A percentile compares a stretch with the other conserved stretches of the same genome.
These are phyloP conservation scores for Rhopalosiphum padi DNA, from an alignment of 1,140 invertebrate genomes.

Conservation along the genomic window DNA sequence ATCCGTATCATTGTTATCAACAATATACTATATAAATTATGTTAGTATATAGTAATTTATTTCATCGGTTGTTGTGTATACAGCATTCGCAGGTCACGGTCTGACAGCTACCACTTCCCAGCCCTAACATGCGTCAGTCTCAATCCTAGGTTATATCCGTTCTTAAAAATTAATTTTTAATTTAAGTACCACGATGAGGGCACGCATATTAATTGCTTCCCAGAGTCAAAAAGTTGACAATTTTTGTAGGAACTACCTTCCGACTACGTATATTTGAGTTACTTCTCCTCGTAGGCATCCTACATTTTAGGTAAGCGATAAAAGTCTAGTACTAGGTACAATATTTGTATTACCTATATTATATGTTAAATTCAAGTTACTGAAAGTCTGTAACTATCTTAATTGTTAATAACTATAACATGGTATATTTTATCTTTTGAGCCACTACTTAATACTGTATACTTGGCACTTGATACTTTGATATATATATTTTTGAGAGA, in stretches of 20 bases:
- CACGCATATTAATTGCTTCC: rapidly evolving
- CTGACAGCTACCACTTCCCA: background rate
- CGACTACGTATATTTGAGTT: background rate
- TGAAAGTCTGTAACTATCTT: too few species aligned
- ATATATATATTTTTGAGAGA: too few species aligned
- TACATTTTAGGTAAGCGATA: background rate
- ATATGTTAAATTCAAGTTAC: too few species aligned
- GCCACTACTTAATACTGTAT: too few species aligned
- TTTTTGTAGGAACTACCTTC: background rate
- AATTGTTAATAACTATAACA: too few species aligned
- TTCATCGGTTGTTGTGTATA: background rate
- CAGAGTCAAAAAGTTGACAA: background rate
- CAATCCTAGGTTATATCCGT: background rate
- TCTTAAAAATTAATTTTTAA: background rate
- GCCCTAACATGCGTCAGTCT: background rate
- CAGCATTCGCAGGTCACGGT: background rate
- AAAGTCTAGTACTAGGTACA: background rate
- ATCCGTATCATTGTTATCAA: background rate
- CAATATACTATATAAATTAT: background rate
- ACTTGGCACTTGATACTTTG: too few species aligned
- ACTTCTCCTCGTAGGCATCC: background rate
- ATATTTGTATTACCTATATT: too few species aligned
- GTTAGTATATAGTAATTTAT: background rate
- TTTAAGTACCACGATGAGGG: background rate
- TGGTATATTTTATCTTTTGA: too few species aligned